These are phyloP conservation scores for Chloromyia formosa DNA, from an alignment of 2,888 invertebrate species.

Conservation along the genomic window DNA sequence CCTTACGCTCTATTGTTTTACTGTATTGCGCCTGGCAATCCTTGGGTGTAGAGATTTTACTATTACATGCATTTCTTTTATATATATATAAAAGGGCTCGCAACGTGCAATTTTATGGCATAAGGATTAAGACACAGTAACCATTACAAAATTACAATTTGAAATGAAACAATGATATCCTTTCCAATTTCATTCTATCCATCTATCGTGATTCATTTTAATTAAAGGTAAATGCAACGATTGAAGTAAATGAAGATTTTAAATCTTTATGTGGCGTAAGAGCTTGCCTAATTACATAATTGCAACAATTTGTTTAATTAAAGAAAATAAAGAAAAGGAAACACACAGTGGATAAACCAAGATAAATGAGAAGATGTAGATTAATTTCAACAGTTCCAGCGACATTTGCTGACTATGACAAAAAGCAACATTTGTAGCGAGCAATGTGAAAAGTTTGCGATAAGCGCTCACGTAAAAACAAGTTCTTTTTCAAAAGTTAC, in stretches of 20 bases:
- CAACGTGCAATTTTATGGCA: no score
- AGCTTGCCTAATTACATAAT: constrained; percentile 42
- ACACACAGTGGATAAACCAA: constrained; percentile 8
- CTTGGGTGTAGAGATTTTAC: no score
- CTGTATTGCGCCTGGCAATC: no score
- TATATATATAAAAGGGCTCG: no score
- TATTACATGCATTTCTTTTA: no score
- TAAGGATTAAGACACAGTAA: no score
- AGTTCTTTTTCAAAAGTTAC: neutral
- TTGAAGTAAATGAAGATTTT: constrained; percentile 39
- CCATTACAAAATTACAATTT: no score
- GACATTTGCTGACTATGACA: neutral
- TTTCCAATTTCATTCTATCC: no score
- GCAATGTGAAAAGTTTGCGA: neutral
- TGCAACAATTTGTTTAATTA: constrained; percentile 44
- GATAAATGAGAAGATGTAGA: constrained; percentile 29
- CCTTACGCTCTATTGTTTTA: no score
- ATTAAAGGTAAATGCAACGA: constrained; percentile 17
- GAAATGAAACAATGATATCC: no score
- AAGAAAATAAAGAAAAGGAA: constrained; percentile 21
- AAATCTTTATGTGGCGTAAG: constrained; percentile 37
- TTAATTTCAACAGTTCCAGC: constrained; percentile 6
- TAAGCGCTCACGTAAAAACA: neutral
- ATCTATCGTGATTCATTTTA: neutral
- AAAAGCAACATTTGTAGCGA: constrained; percentile 13